These are phyloP conservation scores for Danio albolineatus DNA, from an alignment of 2,797 vertebrate genomes.

Conservation along the genomic window DNA sequence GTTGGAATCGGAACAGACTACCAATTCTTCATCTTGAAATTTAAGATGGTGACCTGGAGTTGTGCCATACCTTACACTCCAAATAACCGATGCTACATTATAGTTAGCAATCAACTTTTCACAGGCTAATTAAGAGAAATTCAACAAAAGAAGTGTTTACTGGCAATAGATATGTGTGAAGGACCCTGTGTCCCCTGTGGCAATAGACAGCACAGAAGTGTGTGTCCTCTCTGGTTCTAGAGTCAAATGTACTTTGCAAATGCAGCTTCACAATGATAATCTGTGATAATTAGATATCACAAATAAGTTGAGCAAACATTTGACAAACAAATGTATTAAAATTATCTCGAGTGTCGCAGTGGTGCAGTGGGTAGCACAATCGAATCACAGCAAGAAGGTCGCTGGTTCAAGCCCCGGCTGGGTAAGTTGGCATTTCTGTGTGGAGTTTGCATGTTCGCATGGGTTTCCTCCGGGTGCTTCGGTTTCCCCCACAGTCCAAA, in stretches of 20 bases:
- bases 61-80: background rate
- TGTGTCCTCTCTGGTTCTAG: background rate
- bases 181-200: background rate
- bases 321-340: background rate
- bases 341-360: too few species aligned
- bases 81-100: conserved; percentile 14
- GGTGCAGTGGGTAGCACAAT: too few species aligned
- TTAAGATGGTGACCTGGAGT: conserved; percentile 10
- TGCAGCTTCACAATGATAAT: background rate
- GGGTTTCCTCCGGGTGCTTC: too few species aligned
- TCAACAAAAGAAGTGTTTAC: conserved; percentile 1
- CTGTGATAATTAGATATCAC: background rate
- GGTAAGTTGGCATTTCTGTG: too few species aligned
- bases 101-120: background rate
- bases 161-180: conserved; percentile 13
- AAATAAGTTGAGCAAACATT: background rate
- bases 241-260: conserved; percentile 2
- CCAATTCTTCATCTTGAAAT: conserved; percentile 72
- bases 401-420: too few species aligned
- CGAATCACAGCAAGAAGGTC: too few species aligned
- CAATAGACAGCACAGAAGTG: background rate
- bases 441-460: too few species aligned
- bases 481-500: too few species aligned
- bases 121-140: conserved; percentile 13
- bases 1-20: conserved; percentile 39